Conservation (phyloP, 1,140 invertebrate species). For the Tetramorium alpestre region DNA sequence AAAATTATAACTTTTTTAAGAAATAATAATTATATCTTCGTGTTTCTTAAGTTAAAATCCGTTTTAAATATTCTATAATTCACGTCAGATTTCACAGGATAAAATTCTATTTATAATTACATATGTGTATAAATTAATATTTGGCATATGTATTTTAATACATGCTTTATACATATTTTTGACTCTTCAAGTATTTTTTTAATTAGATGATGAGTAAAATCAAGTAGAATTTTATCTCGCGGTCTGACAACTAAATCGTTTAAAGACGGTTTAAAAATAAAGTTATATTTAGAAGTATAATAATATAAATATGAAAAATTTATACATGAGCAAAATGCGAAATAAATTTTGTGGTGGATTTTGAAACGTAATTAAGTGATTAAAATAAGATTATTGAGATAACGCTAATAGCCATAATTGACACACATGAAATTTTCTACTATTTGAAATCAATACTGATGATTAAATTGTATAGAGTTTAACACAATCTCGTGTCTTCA, state of each 20-base stretch:
- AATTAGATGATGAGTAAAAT: not conserved
- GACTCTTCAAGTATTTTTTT: not conserved
- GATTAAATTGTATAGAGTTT: conserved; percentile 18
- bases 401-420: conserved; percentile 27
- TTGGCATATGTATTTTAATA: not conserved
- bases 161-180: not conserved
- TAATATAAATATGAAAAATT: not conserved
- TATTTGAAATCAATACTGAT: conserved; percentile 26
- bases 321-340: not conserved
- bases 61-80: not conserved
- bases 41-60: not conserved
- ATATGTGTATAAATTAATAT: not conserved
- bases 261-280: not conserved
- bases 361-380: conserved; percentile 19
- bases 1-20: not conserved
- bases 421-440: not conserved
- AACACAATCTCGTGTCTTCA: not conserved
- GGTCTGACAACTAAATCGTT: not conserved
- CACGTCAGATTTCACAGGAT: not conserved
- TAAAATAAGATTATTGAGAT: conserved; percentile 40
- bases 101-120: not conserved
- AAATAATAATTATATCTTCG: not conserved
- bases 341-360: not conserved
- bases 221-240: not conserved
- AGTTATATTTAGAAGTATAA: not conserved